Evolutionary conservation across 2,888 invertebrate genomes (phyloP), one percentile per base, ranked within the genome.

Genomic region (Anthrax anthrax): DNA sequence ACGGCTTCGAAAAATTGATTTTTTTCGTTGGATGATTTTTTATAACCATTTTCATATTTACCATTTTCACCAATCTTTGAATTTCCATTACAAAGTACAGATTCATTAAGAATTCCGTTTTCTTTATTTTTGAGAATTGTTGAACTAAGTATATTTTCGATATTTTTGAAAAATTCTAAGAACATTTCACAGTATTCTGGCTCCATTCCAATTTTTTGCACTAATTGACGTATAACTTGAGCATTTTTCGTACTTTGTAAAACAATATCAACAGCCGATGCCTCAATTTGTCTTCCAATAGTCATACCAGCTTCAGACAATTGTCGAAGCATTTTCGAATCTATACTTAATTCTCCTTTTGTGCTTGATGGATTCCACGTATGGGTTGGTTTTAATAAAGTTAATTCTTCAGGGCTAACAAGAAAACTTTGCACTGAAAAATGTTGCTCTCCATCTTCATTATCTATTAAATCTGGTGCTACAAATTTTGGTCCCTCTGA

Each of bases 351-450:
- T 58, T 80, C 78, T 14, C 76, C 76, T 72, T 72, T 50, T 34
- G 50, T 41, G n/a, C 47, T 48, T n/a, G 50, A 34, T 14, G 42
- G 43, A 23, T 47, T 52, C 53, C 53, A 54, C 9, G 50, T 54
- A 50, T 67, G 63, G 29, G 66, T 64, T 5, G 67, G 68, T 38
- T 69, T 63, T 12, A 72, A 55, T 13, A 70, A 53, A 10, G 58
- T 60, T 12, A 73, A 51, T 48, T 72, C 72, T 50, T 73, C 72
- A 0, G 71, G 70, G 2, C 69, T 70, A 5, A 74, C 70, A 47
- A 72, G 70, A 57, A 80, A 81, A 52, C 81, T 80, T 67, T 81
- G 81, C 2, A 81, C 80, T 2, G 80, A 80, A 60, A 80, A 81
- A 57, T 81, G 78, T 39, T 77, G 68, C 37, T 70, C 71, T 1